Conservation (phyloP, 2,797 vertebrate genomes). For the Xenentodon cancila region DNA sequence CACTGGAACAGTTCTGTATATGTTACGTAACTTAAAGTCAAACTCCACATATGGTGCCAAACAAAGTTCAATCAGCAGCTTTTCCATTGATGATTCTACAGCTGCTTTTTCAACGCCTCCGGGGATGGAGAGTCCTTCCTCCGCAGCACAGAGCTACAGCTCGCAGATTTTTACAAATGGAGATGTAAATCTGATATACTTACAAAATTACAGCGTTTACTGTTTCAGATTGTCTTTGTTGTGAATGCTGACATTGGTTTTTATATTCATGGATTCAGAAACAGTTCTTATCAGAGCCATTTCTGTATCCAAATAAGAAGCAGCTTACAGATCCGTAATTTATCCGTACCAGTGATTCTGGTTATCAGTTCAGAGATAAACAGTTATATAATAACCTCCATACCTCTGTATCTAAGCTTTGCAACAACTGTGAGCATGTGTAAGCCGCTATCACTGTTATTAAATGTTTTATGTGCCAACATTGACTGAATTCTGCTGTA, state of each 20-base stretch:
- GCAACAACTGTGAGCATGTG: background rate
- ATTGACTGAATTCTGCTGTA: constrained; percentile 8
- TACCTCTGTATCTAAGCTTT: constrained; percentile 6
- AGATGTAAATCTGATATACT: constrained; percentile 21
- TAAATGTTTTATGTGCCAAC: constrained; percentile 17
- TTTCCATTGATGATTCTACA: constrained; percentile 43
- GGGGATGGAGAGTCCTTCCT: constrained; percentile 16
- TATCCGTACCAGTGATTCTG: background rate
- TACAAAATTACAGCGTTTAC: constrained; percentile 34
- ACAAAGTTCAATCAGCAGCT: constrained; percentile 39
- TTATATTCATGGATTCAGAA: too few species aligned
- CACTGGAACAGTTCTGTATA: constrained; percentile 20
- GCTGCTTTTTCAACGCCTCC: constrained; percentile 11
- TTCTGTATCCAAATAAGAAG: background rate
- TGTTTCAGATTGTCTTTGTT: constrained; percentile 6
- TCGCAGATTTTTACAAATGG: constrained; percentile 18
- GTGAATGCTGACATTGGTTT: too few species aligned
- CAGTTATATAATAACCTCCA: background rate
- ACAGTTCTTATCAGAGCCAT: too few species aligned
- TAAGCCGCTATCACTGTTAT: constrained; percentile 9
- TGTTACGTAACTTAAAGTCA: constrained; percentile 50
- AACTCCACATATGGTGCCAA: constrained; percentile 19
- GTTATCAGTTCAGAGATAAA: background rate
- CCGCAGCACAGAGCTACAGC: constrained; percentile 13
- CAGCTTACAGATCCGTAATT: background rate